Evolutionary conservation across 2,797 vertebrate genomes (phyloP).

Genomic region (Enteromius afrohamiltoni): DNA sequence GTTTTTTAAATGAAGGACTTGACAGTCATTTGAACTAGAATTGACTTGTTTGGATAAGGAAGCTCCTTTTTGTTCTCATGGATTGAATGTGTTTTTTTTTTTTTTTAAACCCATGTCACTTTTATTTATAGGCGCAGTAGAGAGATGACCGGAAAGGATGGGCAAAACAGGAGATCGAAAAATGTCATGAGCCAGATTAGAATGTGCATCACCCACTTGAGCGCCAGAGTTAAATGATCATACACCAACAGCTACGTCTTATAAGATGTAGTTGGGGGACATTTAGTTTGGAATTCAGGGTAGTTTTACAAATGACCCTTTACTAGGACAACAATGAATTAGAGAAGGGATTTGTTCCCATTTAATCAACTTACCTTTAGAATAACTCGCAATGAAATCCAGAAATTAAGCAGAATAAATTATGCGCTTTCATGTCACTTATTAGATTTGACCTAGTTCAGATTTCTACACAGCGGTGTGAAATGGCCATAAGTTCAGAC

Average conservation of each 20-base stretch:
- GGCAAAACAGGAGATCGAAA: background rate
- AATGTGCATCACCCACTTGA: background rate
- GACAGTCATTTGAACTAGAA: background rate
- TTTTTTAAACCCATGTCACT: no score
- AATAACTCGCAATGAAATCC: background rate
- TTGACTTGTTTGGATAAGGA: background rate
- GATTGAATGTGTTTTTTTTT: no score
- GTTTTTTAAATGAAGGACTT: background rate
- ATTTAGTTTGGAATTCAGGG: slow-evolving; percentile 1
- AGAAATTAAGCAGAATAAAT: background rate
- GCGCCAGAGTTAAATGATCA: background rate
- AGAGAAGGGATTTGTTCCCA: background rate
- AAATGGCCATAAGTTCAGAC: background rate
- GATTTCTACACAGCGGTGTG: background rate
- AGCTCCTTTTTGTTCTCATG: background rate
- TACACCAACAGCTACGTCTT: background rate
- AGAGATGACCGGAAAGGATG: slow-evolving; percentile 20
- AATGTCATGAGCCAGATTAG: background rate
- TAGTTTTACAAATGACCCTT: background rate
- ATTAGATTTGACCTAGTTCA: background rate
- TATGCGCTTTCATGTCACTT: background rate
- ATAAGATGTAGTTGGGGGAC: background rate
- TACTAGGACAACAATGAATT: background rate
- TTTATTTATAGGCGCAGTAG: slow-evolving; percentile 15
- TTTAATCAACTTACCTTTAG: background rate